phyloP scores from a whole-genome alignment of 2,888 invertebrate genomes.

The Drosophila subsilvestris region DNA sequence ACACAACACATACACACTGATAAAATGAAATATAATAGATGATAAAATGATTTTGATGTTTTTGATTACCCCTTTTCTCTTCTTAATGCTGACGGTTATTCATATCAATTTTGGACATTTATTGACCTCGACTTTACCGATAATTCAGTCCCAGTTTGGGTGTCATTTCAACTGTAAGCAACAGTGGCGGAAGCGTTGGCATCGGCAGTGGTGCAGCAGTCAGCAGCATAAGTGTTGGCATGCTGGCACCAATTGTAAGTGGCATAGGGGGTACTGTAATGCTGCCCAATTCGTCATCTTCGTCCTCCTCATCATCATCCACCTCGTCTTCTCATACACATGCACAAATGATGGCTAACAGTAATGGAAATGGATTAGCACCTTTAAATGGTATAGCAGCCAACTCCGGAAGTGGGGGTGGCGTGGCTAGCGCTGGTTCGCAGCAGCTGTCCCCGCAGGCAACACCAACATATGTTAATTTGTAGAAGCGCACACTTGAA shows the following conservation, averaged over 20 bases:
- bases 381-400: constrained; percentile 48
- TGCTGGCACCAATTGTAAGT: constrained; percentile 80
- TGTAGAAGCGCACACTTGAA: constrained; percentile 81
- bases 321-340: constrained; percentile 81
- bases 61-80: constrained; percentile 40
- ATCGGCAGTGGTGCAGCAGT: constrained; percentile 56
- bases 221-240: constrained; percentile 64
- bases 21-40: constrained; percentile 7
- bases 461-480: constrained; percentile 97
- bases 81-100: constrained; percentile 45
- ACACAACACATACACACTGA: constrained; percentile 14
- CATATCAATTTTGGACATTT: constrained; percentile 44
- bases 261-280: constrained; percentile 83
- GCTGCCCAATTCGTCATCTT: constrained; percentile 81
- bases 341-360: constrained; percentile 74
- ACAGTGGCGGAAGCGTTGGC: constrained; percentile 46
- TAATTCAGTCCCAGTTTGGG: constrained; percentile 70
- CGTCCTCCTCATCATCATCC: constrained; percentile 82
- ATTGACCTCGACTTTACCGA: constrained; percentile 26
- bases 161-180: constrained; percentile 54
- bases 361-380: constrained; percentile 57
- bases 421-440: constrained; percentile 89
- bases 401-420: constrained; percentile 55
- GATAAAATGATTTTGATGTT: constrained; percentile 35
- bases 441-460: constrained; percentile 89